A percentile compares a stretch with the other conserved stretches of the same genome.
Evolutionary conservation across 2,888 invertebrate species (phyloP).

Genomic region (Cheilosia grossa): DNA sequence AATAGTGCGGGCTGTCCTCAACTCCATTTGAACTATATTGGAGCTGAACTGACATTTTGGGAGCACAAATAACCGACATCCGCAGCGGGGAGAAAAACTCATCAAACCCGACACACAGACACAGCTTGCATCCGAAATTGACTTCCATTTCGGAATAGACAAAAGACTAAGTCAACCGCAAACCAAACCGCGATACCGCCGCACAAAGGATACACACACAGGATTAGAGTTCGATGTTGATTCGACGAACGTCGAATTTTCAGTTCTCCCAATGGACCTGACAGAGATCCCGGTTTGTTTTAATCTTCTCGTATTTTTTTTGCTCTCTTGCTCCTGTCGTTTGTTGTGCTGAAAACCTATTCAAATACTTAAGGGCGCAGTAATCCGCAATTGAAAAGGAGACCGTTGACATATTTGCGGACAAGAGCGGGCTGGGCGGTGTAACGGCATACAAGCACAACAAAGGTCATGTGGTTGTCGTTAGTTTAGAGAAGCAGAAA

Average conservation of each 20-base stretch:
- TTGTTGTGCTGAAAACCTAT: conserved; percentile 67
- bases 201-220: conserved; percentile 59
- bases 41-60: conserved; percentile 55
- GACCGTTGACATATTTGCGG: conserved; percentile 52
- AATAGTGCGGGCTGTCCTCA: conserved; percentile 28
- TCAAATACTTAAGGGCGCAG: conserved; percentile 74
- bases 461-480: conserved; percentile 62
- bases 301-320: conserved; percentile 45
- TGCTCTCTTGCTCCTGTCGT: not conserved
- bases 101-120: conserved; percentile 47
- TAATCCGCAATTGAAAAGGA: conserved; percentile 70
- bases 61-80: conserved; percentile 60
- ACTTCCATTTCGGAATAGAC: conserved; percentile 66
- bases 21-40: conserved; percentile 59
- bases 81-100: conserved; percentile 61
- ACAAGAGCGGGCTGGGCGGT: not conserved
- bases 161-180: conserved; percentile 73
- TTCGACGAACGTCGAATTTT: conserved; percentile 54
- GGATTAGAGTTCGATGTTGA: conserved; percentile 66
- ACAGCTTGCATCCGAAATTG: conserved; percentile 61
- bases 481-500: conserved; percentile 43
- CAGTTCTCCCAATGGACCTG: conserved; percentile 35
- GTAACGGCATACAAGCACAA: conserved; percentile 21
- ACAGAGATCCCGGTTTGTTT: conserved; percentile 59
- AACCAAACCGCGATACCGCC: conserved; percentile 70